Base-by-base conservation (phyloP, 2,888 invertebrate genomes). In the Chouioia cunea region DNA sequence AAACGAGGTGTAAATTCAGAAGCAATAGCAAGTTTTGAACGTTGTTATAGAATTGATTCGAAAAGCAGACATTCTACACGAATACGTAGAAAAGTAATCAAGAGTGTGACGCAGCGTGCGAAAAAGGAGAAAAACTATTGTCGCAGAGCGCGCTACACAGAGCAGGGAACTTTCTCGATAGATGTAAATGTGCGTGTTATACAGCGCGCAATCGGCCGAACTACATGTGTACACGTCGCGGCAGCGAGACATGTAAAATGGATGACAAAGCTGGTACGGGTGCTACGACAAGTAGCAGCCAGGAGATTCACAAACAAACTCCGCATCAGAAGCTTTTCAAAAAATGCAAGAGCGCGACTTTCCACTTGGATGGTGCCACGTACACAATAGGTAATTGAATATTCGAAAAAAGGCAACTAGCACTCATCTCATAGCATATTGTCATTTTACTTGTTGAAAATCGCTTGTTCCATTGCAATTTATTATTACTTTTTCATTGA, bases 281-380 rank as follows among this genome's bases (percentile, higher is more conserved):
- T 65, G 74, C 54, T 46, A 70, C 76, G 73, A 75, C 73, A 60
- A 63, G 63, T 59, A 43, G 18, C 44, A 36, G n/a, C 20, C 53
- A 27, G 10, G 65, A 70, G 15, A 22, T 67, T 18, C 65, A 36
- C 20, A 71, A 67, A 43, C 70, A 67, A 22, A 73, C 75, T 59
- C 76, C 74, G 64, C 79, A 82, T 67, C 83, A 81, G 67, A 90
- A 91, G 81, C 85, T 91, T 74, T 91, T 92, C 87, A 92, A 92
- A 88, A 94, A 94, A 86, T 94, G 94, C 88, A 93, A 94, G 87
- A 94, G 94, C 85, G 94, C 94, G 64, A 94, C 94, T 73, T 94
- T 94, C 86, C 93, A 93, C 80, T 90, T 94, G 86, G 94, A 94
- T 87, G 94, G 94, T 83, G 93, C 93, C 77, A 93, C 93, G 76